These are phyloP conservation scores for Arothron firmamentum DNA, from an alignment of 2,113 vertebrate species.

Conservation along the genomic window DNA sequence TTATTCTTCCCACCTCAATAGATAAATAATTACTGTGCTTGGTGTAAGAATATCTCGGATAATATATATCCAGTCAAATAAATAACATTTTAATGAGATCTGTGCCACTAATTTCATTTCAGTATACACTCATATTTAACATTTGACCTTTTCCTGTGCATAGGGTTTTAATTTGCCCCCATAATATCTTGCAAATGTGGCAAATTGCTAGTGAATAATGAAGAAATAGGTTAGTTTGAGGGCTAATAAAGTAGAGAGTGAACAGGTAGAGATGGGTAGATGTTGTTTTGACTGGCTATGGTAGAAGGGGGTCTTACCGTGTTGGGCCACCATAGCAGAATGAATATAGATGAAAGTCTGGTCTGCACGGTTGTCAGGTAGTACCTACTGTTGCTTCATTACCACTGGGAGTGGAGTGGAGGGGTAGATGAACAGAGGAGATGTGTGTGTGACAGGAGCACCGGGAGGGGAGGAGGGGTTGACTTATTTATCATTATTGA, in stretches of 20 bases:
- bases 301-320: slow-evolving; percentile 39
- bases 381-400: slow-evolving; percentile 67
- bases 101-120: too few species aligned
- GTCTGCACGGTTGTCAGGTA: slow-evolving; percentile 59
- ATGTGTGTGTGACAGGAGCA: slow-evolving; percentile 53
- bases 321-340: slow-evolving; percentile 46
- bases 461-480: slow-evolving; percentile 49
- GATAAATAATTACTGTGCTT: neutral
- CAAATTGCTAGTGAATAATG: too few species aligned
- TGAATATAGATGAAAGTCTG: slow-evolving; percentile 66
- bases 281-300: slow-evolving; percentile 51
- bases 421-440: slow-evolving; percentile 39
- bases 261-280: slow-evolving; percentile 24
- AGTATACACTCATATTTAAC: too few species aligned
- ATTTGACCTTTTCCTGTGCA: too few species aligned
- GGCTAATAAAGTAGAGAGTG: neutral
- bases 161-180: too few species aligned
- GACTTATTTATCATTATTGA: slow-evolving; percentile 75
- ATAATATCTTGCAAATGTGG: too few species aligned
- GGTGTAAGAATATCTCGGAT: too few species aligned
- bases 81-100: too few species aligned
- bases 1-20: slow-evolving; percentile 2
- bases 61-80: too few species aligned
- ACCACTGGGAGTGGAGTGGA: slow-evolving; percentile 50
- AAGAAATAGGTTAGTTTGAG: slow-evolving; percentile 2